Conservation (phyloP, 2,797 vertebrate species). For the Labeo calbasu region DNA sequence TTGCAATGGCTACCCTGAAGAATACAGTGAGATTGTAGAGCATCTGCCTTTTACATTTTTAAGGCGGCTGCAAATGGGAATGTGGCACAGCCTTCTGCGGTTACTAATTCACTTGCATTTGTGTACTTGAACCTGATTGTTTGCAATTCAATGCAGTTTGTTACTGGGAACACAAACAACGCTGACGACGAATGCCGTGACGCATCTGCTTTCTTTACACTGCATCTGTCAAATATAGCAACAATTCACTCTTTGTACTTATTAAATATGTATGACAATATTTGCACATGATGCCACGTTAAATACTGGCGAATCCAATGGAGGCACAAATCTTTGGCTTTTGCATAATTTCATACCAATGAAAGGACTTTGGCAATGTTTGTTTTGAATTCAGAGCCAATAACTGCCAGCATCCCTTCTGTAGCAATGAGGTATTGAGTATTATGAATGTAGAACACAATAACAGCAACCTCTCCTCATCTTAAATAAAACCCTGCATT, state of each 20-base stretch:
- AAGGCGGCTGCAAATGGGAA: conserved; percentile 7
- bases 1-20: conserved; percentile 26
- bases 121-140: neutral
- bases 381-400: conserved; percentile 28
- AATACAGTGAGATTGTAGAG: conserved; percentile 29
- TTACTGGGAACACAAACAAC: neutral
- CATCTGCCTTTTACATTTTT: conserved; percentile 12
- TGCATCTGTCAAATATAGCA: neutral
- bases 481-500: conserved; percentile 41
- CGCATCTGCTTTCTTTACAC: conserved; percentile 2
- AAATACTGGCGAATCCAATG: conserved; percentile 21
- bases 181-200: neutral
- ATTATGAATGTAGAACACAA: neutral
- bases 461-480: conserved; percentile 29
- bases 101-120: neutral
- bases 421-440: conserved; percentile 33
- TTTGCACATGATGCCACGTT: neutral
- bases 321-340: conserved; percentile 49
- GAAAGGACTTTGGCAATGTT: conserved; percentile 43
- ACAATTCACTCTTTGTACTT: conserved; percentile 76
- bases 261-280: conserved; percentile 10
- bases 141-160: neutral
- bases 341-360: neutral
- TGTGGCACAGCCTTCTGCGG: conserved; percentile 11
- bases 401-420: conserved; percentile 13